Evolutionary conservation across 2,113 vertebrate species (phyloP), one percentile per base, ranked within the genome.

Genomic region (Leiothrix lutea): DNA sequence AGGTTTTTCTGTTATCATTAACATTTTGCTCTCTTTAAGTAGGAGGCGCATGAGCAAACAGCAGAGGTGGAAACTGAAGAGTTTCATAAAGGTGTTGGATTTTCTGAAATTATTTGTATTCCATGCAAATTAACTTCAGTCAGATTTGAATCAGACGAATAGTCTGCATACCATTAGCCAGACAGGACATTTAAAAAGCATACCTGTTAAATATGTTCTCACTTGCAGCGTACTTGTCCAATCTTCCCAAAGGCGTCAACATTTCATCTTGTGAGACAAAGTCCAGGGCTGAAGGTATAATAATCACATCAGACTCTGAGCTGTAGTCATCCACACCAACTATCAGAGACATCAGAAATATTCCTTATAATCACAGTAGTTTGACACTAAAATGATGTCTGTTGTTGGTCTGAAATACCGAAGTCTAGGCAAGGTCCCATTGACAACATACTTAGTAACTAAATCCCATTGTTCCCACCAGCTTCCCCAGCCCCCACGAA

Each of bases 211-310:
- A 99, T 95, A 99, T 97, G 98, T 99, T 99, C 97, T 99, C 98
- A 86, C 99, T 99, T 95, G 98, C 97, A 97, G 98, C 98, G 98
- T 99, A 99, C 98, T 99, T 99, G 98, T 99, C 98, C 98, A 99
- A 90, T 97, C 98, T 98, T 95, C 98, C 98, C 98, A 99, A 96
- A 65, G 99, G 98, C 38, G 98, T 99, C 98, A 99, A 98, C 98
- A 99, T 98, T 97, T 99, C 99, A 99, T 99, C 99, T 98, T 99
- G 98, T 97, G 98, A 98, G 97, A 99, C 98, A 97, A 99, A 99
- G 98, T 99, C 99, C 98, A 99, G 97, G 98, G 98, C 98, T 99
- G 98, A 98, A 98, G 98, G 98, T 97, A 98, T 97, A 98, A 99
- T 98, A 98, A 99, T 98, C 98, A 98, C 97, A 98, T 99, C 98